phyloP scores from a whole-genome alignment of 1,140 invertebrate genomes.

The Brachionus paranguensis region DNA sequence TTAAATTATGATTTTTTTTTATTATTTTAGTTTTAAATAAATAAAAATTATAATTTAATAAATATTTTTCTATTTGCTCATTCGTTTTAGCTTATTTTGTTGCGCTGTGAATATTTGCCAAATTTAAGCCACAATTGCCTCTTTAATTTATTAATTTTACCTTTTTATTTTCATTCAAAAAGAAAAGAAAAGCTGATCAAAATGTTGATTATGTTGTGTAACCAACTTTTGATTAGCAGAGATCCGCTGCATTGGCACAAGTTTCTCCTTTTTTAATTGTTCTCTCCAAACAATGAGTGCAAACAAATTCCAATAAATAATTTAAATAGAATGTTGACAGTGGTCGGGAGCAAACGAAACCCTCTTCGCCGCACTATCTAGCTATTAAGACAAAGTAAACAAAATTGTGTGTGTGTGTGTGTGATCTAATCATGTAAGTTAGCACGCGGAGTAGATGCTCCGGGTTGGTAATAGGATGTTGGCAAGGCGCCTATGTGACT shows the following conservation, averaged over 20 bases:
- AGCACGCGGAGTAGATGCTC: not conserved
- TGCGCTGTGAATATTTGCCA: not conserved
- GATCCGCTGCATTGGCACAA: not conserved
- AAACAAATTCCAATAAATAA: not conserved
- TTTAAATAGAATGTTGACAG: not conserved
- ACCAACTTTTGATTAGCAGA: not conserved
- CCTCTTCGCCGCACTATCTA: not conserved
- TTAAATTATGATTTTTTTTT: not conserved
- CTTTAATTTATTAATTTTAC: not conserved
- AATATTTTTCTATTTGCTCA: not conserved
- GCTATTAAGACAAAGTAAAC: not conserved
- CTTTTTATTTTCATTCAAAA: not conserved
- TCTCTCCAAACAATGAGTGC: not conserved
- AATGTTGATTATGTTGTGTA: not conserved
- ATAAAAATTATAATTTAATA: not conserved
- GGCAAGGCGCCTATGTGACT: not conserved
- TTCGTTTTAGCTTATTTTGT: not conserved
- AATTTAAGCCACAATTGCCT: not conserved
- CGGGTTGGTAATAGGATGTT: not conserved
- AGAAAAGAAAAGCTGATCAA: not conserved
- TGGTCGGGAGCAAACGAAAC: not conserved
- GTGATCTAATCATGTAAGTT: not conserved
- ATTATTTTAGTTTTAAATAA: not conserved
- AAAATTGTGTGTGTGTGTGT: not conserved
- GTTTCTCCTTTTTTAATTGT: not conserved